Evolutionary conservation across 2,888 invertebrate genomes (phyloP), one percentile per base, ranked within the genome.

Genomic region (Drosophila vallismaia): DNA sequence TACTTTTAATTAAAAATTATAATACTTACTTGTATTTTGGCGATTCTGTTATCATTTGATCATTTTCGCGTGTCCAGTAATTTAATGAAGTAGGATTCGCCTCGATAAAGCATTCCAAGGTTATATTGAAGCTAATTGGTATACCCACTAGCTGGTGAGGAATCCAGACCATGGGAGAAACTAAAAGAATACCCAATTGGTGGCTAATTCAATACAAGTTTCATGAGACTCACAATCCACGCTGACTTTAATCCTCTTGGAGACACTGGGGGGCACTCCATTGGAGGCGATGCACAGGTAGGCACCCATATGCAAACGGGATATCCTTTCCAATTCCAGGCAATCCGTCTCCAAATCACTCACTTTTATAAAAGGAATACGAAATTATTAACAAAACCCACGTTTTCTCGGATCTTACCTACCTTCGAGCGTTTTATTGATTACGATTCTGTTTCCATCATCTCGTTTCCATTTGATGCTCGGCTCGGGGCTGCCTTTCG

Each of bases 121-220:
- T 96, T 8, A 97, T 95, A 82, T 95, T 95, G 91, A 95, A 96
- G 73, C 95, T 95, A 64, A 96, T 92, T 0, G 97, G 96, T 12
- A 96, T 96, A 29, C 97, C 97, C 38, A 97, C 97, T 75, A 97
- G 93, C 91, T 97, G 97, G 92, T 97, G 96, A 4, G 97, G 97
- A 88, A 97, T 97, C 95, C 95, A 96, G 62, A 97, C 93, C 96
- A 97, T 97, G 7, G 97, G 97, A 0, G 97, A 96, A 93, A 97
- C 97, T 97, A 92, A n/a, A 44, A 26, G 7, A 19, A 40, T 10
- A 14, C 2, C 19, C 8, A 3, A 8, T 19, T 4, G 44, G 10
- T 9, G 8, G 2, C 19, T 0, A 44, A 19, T 9, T 10, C 9
- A 24, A 9, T 31, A 10, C 19, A 33, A 2, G 4, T 26, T 33